Base-by-base conservation (phyloP, 2,888 invertebrate species). In the Lepidocyrtinus sp. region DNA sequence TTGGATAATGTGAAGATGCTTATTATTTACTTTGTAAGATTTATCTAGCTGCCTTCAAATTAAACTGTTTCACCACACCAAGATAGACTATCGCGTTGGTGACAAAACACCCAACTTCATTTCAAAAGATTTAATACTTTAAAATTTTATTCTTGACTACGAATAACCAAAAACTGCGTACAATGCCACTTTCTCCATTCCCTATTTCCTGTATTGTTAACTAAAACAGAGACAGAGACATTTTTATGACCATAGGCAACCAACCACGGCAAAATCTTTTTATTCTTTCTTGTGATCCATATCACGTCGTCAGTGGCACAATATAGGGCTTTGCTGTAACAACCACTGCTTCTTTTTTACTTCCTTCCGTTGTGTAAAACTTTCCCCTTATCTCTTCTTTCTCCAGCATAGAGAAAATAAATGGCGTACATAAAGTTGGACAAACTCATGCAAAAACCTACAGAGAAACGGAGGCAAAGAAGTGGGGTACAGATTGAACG, bases 241-340 rank as follows among this genome's bases (percentile, higher is more conserved):
- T 36, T 36, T 36, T 36, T 36, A 36, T 36, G 36, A 36, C 36
- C 36, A 12, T 36, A 12, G 12, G 36, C 36, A 36, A 36, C 36
- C 5, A 36, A 36, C 5, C 36, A 36, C 70, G 27, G 12, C 25
- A 70, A 70, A 70, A 70, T 70, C 70, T 61, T 55, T 70, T 70
- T 12, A 36, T 36, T 55, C 55, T 70, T 70, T 50, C 46, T 68
- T 7, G 59, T 21, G 26, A 70, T 26, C 55, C 70, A 59, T 59
- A 59, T 70, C 70, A 70, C 70, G 70, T 70, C 70, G 5, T 61
- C 25, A 70, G 59, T 61, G 70, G 61, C 70, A 69, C 27, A 70
- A 27, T 7, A 36, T 27, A 25, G 26, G 21, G 21, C 36, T 27
- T 21, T 26, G 36, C 36, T 36, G 5, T 12, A 7, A 36, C 36